Percentiles rank a stretch among this genome's conserved stretches.
These are phyloP conservation scores for Rhea pennata DNA, from an alignment of 2,113 vertebrate species.

Conservation along the genomic window DNA sequence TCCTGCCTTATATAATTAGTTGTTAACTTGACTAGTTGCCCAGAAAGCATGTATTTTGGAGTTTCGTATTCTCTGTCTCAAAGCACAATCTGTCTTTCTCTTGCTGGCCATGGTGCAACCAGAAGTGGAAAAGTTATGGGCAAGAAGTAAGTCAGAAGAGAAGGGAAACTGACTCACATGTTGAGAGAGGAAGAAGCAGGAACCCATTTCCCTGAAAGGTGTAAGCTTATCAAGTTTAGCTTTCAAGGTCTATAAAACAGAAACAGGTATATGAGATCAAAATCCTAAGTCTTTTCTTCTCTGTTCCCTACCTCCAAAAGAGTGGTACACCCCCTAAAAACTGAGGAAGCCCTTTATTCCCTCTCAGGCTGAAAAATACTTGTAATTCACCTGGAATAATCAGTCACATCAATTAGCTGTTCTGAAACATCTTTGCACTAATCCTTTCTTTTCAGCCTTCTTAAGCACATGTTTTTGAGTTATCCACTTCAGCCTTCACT, in stretches of 20 bases:
- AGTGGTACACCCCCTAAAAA: background rate
- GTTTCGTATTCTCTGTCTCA: background rate
- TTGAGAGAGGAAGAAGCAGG: background rate
- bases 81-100: background rate
- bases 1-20: background rate
- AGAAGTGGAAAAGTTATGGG: background rate
- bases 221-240: background rate
- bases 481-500: background rate
- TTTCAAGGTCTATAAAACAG: background rate
- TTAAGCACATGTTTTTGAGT: background rate
- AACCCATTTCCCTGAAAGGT: background rate
- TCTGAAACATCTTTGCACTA: background rate
- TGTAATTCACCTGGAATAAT: background rate
- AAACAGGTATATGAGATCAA: background rate
- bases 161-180: background rate
- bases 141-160: background rate
- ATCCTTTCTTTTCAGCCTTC: background rate
- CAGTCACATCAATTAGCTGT: background rate
- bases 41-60: background rate
- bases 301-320: fast-evolving
- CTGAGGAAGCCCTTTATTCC: background rate
- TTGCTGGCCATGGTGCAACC: background rate
- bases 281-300: background rate
- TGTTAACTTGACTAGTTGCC: background rate
- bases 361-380: background rate